Base-by-base conservation (phyloP, 2,888 invertebrate genomes). In the Lobophora halterata region DNA sequence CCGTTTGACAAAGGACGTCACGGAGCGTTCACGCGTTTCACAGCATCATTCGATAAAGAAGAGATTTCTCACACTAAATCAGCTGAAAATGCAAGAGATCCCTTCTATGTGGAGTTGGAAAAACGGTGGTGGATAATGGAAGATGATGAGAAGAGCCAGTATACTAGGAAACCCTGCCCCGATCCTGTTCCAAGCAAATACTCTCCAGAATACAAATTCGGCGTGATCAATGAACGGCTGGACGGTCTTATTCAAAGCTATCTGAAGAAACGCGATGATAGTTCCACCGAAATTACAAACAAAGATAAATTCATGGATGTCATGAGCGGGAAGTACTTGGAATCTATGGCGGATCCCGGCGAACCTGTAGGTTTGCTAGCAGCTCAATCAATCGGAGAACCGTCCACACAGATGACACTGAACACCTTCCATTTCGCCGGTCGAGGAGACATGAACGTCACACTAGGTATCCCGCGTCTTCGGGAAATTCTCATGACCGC, bases 391-490 rank as follows among this genome's bases (percentile, higher is more conserved):
- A 94, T 99, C 46, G 99, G 99, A 38, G 99, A 99, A 79, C 99
- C 99, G 0, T 99, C 99, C 1, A 99, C 99, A 41, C 99, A 99
- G 90, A 99, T 99, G 99, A 99, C 99, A 63, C 85, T 99, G 71
- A 99, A 99, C 79, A 99, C 99, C 20, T 99, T 99, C 81, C 99
- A 99, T 73, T 99, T 99, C 77, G 99, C 99, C 61, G 99, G 99
- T 69, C 93, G 98, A 82, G 98, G 99, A 89, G 99, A 99, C 83
- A 99, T 99, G 98, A 99, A 99, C 88, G 99, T 99, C 0, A 99
- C 99, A 0, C 89, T 99, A n/a, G 99, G 99, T 89, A 99, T 99
- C 60, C 99, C 99, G 0, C 92, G 99, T 57, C 89, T 99, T 3
- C 88, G 98, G 57, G 99, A 99, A 90, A 97, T 99, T 57, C 88